Percentiles rank a stretch among this genome's conserved stretches.
phyloP scores from a whole-genome alignment of 2,113 vertebrate genomes.

The Delphinapterus leucas region DNA sequence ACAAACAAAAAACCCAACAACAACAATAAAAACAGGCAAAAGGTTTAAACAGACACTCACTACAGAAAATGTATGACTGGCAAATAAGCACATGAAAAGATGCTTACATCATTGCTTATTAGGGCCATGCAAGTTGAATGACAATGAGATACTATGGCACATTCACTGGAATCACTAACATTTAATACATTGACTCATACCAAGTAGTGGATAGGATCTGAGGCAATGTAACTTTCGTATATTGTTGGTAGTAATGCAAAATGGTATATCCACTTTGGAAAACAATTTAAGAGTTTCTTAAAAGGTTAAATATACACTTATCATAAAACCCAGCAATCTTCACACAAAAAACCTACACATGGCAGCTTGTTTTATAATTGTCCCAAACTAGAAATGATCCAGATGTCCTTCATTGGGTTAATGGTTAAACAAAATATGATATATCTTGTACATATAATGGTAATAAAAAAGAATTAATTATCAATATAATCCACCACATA shows the following conservation, averaged over 20 bases:
- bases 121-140: background rate
- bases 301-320: background rate
- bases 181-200: background rate
- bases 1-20: background rate
- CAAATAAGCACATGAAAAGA: background rate
- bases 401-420: background rate
- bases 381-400: background rate
- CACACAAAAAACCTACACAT: background rate
- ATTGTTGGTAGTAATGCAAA: background rate
- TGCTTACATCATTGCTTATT: background rate
- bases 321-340: background rate
- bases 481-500: background rate
- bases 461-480: background rate
- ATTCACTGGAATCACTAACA: background rate
- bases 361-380: background rate
- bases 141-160: background rate
- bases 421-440: background rate
- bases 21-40: background rate
- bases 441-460: background rate
- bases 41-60: background rate
- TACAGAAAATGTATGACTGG: background rate
- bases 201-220: background rate
- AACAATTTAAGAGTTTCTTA: background rate
- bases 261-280: background rate
- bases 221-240: background rate